phyloP scores from a whole-genome alignment of 2,797 vertebrate species.

The Falco novaeseelandiae region DNA sequence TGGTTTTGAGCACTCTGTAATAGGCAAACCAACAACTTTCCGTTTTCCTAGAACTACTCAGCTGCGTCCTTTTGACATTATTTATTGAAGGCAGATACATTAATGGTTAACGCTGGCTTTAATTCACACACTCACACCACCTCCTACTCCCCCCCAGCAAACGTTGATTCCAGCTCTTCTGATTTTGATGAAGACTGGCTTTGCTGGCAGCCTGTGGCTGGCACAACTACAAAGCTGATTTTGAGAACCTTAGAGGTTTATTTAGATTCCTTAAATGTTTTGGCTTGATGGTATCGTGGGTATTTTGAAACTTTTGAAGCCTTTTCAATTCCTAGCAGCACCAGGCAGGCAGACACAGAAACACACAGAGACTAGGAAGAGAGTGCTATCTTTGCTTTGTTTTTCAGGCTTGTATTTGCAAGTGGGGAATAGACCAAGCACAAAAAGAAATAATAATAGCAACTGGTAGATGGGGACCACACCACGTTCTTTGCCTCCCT shows the following conservation, averaged over 20 bases:
- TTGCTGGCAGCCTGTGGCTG: slow-evolving; percentile 55
- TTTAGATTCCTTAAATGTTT: slow-evolving; percentile 61
- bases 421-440: neutral
- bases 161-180: slow-evolving; percentile 37
- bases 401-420: neutral
- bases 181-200: slow-evolving; percentile 64
- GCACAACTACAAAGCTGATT: slow-evolving; percentile 60
- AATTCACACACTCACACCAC: neutral
- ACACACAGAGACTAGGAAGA: neutral
- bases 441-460: neutral
- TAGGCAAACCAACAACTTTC: neutral
- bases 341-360: neutral
- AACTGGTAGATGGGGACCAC: neutral
- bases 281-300: slow-evolving; percentile 33
- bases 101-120: slow-evolving; percentile 40
- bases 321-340: slow-evolving; percentile 26
- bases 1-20: neutral
- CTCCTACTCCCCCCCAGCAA: neutral
- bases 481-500: neutral
- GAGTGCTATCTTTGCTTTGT: neutral
- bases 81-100: slow-evolving; percentile 35
- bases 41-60: neutral
- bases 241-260: slow-evolving; percentile 48
- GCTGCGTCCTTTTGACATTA: neutral
- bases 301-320: slow-evolving; percentile 57